phyloP scores from a whole-genome alignment of 2,113 vertebrate species.

The Phocoena phocoena region DNA sequence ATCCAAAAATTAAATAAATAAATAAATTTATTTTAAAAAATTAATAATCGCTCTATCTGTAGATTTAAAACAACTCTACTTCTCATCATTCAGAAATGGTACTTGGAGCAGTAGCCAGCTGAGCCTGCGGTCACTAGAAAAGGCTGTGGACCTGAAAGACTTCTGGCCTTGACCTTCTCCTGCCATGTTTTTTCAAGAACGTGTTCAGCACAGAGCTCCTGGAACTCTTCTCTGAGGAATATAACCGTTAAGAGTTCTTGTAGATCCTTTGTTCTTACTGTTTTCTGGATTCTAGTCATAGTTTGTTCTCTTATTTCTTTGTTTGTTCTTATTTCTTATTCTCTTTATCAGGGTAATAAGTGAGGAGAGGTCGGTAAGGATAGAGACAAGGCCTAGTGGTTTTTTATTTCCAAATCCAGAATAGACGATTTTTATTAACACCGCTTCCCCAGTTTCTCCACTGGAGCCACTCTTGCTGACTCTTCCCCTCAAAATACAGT shows the following conservation, averaged over 20 bases:
- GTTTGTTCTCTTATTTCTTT: not conserved
- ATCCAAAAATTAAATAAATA: too few species aligned
- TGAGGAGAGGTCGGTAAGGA: not conserved
- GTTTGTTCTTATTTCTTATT: not conserved
- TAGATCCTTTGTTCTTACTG: not conserved
- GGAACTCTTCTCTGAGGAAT: not conserved
- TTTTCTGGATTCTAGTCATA: not conserved
- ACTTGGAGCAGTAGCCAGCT: not conserved
- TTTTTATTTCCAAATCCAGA: not conserved
- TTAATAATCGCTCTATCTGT: not conserved
- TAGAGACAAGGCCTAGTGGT: not conserved
- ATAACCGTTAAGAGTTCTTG: not conserved
- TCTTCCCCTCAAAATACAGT: not conserved
- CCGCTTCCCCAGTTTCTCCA: not conserved
- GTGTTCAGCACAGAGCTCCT: not conserved
- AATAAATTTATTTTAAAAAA: constrained; percentile 13
- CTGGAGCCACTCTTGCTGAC: not conserved
- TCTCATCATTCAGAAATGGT: not conserved
- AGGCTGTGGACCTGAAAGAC: not conserved
- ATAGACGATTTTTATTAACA: not conserved
- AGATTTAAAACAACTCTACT: not conserved
- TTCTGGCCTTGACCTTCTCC: constrained; percentile 31
- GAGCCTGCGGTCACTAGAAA: not conserved
- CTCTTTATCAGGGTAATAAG: not conserved
- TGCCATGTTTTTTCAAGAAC: not conserved